Evolutionary conservation across 1,140 invertebrate species (phyloP).

Genomic region (Drosophila orena): DNA sequence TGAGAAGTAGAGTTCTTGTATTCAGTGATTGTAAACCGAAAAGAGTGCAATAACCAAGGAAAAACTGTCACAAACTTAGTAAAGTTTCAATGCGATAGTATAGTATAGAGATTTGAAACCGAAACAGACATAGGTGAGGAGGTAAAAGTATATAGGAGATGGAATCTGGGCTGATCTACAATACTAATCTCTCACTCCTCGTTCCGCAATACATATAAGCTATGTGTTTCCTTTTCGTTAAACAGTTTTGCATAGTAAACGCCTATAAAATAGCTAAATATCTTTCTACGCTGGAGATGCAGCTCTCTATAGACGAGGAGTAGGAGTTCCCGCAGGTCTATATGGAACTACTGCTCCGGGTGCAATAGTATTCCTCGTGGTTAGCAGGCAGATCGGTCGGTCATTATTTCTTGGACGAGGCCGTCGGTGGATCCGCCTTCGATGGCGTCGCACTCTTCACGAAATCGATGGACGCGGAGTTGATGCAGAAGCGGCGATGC

Average conservation of each 20-base stretch:
- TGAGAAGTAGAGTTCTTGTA: slow-evolving; percentile 1
- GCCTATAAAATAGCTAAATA: slow-evolving; percentile 62
- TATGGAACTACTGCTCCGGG: slow-evolving; percentile 4
- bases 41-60: slow-evolving; percentile 5
- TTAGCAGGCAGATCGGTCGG: slow-evolving; percentile 20
- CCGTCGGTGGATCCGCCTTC: slow-evolving; percentile 49
- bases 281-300: slow-evolving; percentile 12
- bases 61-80: slow-evolving; percentile 41
- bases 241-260: slow-evolving; percentile 59
- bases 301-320: slow-evolving; percentile 3
- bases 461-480: slow-evolving; percentile 95
- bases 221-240: slow-evolving; percentile 10
- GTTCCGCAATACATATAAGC: slow-evolving; percentile 36
- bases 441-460: slow-evolving; percentile 77
- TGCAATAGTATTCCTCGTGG: neutral
- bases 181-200: slow-evolving; percentile 37
- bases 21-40: neutral
- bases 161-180: slow-evolving; percentile 19
- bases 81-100: slow-evolving; percentile 25
- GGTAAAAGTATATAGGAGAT: neutral
- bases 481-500: slow-evolving; percentile 97
- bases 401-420: slow-evolving; percentile 86
- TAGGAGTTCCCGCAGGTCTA: slow-evolving; percentile 19
- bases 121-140: slow-evolving; percentile 7
- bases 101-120: slow-evolving; percentile 22